Conservation (phyloP, 2,113 vertebrate species). For the Dicerorhinus sumatrensis region DNA sequence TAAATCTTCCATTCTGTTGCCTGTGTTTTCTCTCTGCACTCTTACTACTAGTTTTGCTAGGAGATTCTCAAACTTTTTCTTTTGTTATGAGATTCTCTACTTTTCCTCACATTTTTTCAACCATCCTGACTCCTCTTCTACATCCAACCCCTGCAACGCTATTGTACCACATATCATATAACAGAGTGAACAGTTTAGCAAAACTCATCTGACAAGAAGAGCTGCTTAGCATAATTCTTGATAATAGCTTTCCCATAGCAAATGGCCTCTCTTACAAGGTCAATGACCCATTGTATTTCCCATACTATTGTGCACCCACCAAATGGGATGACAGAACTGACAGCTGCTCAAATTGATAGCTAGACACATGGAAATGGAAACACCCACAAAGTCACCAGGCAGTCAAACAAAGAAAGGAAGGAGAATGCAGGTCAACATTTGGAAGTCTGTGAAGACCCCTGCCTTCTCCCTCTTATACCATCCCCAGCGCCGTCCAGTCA, state of each 20-base stretch:
- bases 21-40: not conserved
- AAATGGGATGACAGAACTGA: conserved; percentile 64
- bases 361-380: conserved; percentile 41
- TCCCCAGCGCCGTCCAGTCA: not conserved
- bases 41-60: not conserved
- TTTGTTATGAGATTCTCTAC: not conserved
- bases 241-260: conserved; percentile 52
- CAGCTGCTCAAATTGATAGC: conserved; percentile 51
- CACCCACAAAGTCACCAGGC: conserved; percentile 18
- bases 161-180: not conserved
- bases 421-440: conserved; percentile 10
- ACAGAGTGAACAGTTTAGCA: conserved; percentile 38
- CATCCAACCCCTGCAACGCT: not conserved
- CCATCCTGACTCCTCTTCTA: not conserved
- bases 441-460: not conserved
- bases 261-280: conserved; percentile 49
- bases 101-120: not conserved
- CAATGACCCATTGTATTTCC: conserved; percentile 53
- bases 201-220: conserved; percentile 67
- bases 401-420: conserved; percentile 16
- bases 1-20: not conserved
- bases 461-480: not conserved
- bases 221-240: conserved; percentile 74
- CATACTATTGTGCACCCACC: not conserved
- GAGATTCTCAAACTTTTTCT: not conserved